These are phyloP conservation scores for Salvelinus namaycush DNA, from an alignment of 2,113 vertebrate genomes.

Conservation along the genomic window DNA sequence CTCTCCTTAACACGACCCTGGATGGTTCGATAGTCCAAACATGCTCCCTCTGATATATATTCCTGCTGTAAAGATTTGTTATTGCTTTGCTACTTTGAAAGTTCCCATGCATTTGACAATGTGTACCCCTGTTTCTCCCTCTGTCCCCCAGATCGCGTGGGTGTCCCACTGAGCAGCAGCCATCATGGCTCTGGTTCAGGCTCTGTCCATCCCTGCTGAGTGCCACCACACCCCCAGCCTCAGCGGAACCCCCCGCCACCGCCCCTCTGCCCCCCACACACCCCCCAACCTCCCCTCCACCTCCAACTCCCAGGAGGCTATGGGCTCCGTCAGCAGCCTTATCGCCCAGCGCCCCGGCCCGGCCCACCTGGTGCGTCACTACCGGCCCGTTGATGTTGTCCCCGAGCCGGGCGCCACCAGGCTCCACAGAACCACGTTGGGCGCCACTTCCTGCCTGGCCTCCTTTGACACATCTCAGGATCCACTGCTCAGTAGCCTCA, in stretches of 20 bases:
- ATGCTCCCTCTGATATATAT: too few species aligned
- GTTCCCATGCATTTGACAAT: not conserved
- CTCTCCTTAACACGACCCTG: too few species aligned
- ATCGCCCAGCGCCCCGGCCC: conserved; percentile 73
- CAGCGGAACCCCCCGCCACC: conserved; percentile 50
- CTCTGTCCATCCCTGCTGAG: conserved; percentile 84
- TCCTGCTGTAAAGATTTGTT: too few species aligned
- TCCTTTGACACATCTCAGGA: conserved; percentile 70
- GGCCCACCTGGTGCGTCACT: conserved; percentile 63
- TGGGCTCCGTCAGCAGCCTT: conserved; percentile 93
- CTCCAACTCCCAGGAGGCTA: conserved; percentile 57
- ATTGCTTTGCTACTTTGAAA: too few species aligned
- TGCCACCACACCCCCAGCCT: conserved; percentile 42
- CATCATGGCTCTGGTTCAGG: conserved; percentile 92
- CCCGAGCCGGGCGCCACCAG: conserved; percentile 50
- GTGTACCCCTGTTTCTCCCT: not conserved
- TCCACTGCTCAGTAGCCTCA: conserved; percentile 53
- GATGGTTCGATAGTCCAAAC: too few species aligned
- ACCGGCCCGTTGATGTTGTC: conserved; percentile 44
- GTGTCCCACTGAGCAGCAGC: conserved; percentile 56
- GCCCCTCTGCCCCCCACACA: conserved; percentile 43
- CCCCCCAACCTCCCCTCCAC: conserved; percentile 48
- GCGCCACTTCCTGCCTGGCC: conserved; percentile 52
- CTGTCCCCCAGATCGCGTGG: conserved; percentile 69
- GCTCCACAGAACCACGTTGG: conserved; percentile 61